Percentiles rank a stretch among this genome's conserved stretches.
These are phyloP conservation scores for Acrobasis suavella DNA, from an alignment of 2,888 invertebrate genomes.

Conservation along the genomic window DNA sequence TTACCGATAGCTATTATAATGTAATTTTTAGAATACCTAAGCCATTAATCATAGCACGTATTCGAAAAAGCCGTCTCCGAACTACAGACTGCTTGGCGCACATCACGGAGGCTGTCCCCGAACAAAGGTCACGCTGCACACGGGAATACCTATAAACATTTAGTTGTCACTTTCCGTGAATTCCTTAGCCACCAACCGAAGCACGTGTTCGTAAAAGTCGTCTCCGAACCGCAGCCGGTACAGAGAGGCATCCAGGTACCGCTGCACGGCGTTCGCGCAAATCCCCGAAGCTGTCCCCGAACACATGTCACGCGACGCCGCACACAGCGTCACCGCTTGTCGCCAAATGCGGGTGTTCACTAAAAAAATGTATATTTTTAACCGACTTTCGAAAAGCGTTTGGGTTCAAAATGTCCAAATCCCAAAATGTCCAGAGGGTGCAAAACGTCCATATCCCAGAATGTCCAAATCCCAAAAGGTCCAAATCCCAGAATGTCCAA, in stretches of 20 bases:
- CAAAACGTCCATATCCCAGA: too few relatives aligned
- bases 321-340: slow-evolving; percentile 83
- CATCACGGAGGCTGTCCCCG: slow-evolving; percentile 30
- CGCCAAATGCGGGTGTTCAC: slow-evolving; percentile 85
- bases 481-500: too few relatives aligned
- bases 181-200: slow-evolving; percentile 43
- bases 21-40: slow-evolving; percentile 36
- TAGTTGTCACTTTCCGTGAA: slow-evolving; percentile 31
- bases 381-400: too few relatives aligned
- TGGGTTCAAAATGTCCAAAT: too few relatives aligned
- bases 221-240: slow-evolving; percentile 49
- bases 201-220: slow-evolving; percentile 51
- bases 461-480: too few relatives aligned
- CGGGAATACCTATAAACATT: slow-evolving; percentile 40
- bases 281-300: slow-evolving; percentile 31
- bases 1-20: too few relatives aligned
- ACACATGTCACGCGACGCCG: slow-evolving; percentile 67
- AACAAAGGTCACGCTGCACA: slow-evolving; percentile 76
- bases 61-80: slow-evolving; percentile 50
- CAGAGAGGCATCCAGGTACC: slow-evolving; percentile 56
- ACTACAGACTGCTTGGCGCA: slow-evolving; percentile 49
- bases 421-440: too few relatives aligned
- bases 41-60: slow-evolving; percentile 48
- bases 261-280: slow-evolving; percentile 50
- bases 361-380: slow-evolving; percentile 33